phyloP scores from a whole-genome alignment of 1,140 invertebrate species.

The Drosophila sechellia region DNA sequence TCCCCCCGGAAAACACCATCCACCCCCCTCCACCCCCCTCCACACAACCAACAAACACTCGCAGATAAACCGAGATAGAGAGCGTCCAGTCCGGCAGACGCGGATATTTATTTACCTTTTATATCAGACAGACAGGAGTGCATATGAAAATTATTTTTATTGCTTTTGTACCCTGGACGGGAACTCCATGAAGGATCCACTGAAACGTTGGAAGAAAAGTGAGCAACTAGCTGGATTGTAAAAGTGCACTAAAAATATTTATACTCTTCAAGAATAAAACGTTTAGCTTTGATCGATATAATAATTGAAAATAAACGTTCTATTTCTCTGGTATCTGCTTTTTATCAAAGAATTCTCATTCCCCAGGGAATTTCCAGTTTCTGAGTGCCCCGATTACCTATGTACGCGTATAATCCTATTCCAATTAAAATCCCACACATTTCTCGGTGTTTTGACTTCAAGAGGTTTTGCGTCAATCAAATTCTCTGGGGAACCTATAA shows the following conservation, averaged over 20 bases:
- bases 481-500: slow-evolving; percentile 14
- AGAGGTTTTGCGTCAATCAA: slow-evolving; percentile 33
- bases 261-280: background rate
- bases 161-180: slow-evolving; percentile 40
- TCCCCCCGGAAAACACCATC: slow-evolving; percentile 15
- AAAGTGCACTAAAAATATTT: background rate
- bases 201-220: slow-evolving; percentile 4
- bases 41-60: background rate
- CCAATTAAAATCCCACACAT: slow-evolving; percentile 1
- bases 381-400: slow-evolving; percentile 26
- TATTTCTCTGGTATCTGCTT: background rate
- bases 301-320: background rate
- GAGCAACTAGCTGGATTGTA: background rate
- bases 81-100: slow-evolving; percentile 43
- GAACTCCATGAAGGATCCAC: slow-evolving; percentile 16
- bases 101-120: slow-evolving; percentile 61
- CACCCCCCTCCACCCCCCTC: too few relatives aligned
- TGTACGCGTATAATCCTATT: slow-evolving; percentile 12
- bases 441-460: slow-evolving; percentile 4
- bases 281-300: background rate
- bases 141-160: slow-evolving; percentile 63
- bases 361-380: background rate
- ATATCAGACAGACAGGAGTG: slow-evolving; percentile 51
- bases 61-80: slow-evolving; percentile 36
- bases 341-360: background rate